Evolutionary conservation across 2,113 vertebrate genomes (phyloP).

Genomic region (Hippocampus abdominalis): DNA sequence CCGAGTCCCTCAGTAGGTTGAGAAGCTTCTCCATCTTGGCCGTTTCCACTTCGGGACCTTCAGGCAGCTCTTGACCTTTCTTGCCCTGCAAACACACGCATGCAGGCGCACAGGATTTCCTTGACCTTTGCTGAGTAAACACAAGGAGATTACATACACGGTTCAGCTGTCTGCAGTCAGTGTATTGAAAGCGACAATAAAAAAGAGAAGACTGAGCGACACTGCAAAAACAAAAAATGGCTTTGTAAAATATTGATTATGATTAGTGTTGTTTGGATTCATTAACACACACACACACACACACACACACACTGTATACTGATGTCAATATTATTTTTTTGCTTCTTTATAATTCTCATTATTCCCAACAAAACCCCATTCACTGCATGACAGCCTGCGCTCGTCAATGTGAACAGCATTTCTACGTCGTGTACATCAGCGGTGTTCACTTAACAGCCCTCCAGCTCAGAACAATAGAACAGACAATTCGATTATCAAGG

Average conservation of each 20-base stretch:
- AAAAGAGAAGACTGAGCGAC: background rate
- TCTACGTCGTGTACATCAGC: background rate
- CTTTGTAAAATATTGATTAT: background rate
- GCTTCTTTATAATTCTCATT: background rate
- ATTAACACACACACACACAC: background rate
- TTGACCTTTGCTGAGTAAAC: slow-evolving; percentile 9
- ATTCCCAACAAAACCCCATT: background rate
- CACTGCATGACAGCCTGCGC: background rate
- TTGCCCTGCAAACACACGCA: slow-evolving; percentile 72
- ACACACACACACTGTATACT: background rate
- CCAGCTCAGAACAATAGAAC: background rate
- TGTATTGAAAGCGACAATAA: background rate
- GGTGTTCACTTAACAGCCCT: background rate
- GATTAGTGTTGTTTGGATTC: background rate
- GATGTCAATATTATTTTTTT: background rate
- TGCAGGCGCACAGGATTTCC: slow-evolving; percentile 7
- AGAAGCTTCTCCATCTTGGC: slow-evolving; percentile 91
- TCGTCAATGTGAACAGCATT: background rate
- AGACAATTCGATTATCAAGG: background rate
- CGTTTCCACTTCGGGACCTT: slow-evolving; percentile 81
- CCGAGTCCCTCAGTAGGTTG: slow-evolving; percentile 75
- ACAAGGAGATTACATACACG: background rate
- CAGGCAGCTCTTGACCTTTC: slow-evolving; percentile 82
- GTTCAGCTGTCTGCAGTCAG: background rate
- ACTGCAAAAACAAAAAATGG: background rate